phyloP scores from a whole-genome alignment of 2,113 vertebrate genomes.

The Lontra canadensis region DNA sequence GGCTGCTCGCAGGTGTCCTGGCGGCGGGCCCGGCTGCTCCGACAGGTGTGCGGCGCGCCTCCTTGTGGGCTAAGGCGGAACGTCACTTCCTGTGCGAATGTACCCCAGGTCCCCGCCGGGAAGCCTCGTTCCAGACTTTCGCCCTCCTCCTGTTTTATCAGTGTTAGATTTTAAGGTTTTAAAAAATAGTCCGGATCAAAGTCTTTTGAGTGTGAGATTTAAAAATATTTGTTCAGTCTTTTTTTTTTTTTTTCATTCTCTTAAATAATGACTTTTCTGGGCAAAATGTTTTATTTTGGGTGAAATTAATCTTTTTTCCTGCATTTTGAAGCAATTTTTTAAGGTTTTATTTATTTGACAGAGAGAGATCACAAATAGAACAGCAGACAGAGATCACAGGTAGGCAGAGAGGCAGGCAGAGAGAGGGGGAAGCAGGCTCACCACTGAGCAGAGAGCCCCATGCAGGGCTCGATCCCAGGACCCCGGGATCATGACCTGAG shows the following conservation, averaged over 20 bases:
- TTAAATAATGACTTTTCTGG: background rate
- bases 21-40: background rate
- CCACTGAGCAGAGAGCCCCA: rapidly evolving
- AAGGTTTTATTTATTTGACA: no score
- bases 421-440: no score
- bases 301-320: background rate
- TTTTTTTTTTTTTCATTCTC: background rate
- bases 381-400: no score
- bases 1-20: background rate
- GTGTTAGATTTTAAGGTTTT: background rate
- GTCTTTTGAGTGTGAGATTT: background rate
- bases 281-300: background rate
- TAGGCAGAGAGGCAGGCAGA: no score
- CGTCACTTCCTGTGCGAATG: no score
- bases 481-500: no score
- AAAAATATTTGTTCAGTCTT: background rate
- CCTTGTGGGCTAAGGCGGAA: background rate
- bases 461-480: no score
- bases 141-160: background rate
- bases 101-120: background rate
- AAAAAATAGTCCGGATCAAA: background rate
- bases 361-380: no score
- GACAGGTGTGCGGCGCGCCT: no score
- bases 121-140: background rate
- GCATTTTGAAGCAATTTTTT: background rate